These are phyloP conservation scores for Asarcornis scutulata DNA, from an alignment of 2,113 vertebrate species.

Conservation along the genomic window DNA sequence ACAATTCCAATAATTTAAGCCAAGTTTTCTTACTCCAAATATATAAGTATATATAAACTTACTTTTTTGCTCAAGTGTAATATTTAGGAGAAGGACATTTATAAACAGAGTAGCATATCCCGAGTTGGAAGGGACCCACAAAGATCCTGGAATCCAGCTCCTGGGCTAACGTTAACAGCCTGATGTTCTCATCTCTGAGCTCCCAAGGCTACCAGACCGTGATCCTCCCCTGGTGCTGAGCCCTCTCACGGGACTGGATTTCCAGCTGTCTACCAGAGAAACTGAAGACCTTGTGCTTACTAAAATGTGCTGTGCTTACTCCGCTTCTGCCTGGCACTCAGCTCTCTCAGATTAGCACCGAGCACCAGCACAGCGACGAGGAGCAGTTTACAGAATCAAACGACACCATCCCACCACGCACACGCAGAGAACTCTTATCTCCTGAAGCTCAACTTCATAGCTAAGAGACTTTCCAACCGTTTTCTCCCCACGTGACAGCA, in stretches of 20 bases:
- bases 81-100: neutral
- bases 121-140: neutral
- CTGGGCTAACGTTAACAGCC: neutral
- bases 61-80: neutral
- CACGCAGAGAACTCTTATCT: neutral
- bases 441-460: neutral
- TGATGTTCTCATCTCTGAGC: neutral
- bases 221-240: neutral
- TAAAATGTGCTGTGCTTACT: neutral
- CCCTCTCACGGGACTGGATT: neutral
- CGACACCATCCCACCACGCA: neutral
- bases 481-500: neutral
- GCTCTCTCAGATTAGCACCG: neutral
- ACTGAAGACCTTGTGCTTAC: rapidly evolving
- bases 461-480: neutral
- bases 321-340: neutral
- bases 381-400: neutral
- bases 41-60: neutral
- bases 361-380: neutral
- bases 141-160: neutral
- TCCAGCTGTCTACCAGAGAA: neutral
- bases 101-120: neutral
- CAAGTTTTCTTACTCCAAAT: neutral
- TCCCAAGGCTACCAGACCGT: neutral
- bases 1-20: neutral